Evolutionary conservation across 2,888 invertebrate species (phyloP).

Genomic region (Dolomedes plantarius): DNA sequence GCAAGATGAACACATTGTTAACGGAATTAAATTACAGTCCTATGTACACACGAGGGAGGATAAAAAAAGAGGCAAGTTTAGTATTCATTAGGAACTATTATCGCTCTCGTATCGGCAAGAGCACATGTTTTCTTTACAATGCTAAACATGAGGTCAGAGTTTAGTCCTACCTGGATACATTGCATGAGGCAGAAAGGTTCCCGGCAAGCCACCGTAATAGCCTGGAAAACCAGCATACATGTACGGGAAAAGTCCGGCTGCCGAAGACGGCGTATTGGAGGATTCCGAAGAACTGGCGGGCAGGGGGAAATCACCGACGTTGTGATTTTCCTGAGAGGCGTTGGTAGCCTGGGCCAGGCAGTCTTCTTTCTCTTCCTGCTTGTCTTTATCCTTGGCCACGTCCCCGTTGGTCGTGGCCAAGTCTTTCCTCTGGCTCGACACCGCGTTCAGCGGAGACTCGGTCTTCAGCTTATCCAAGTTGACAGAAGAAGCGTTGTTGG

Average conservation of each 20-base stretch:
- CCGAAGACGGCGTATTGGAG: conserved; percentile 28
- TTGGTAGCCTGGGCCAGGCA: not conserved
- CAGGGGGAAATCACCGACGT: conserved; percentile 28
- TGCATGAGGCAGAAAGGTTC: conserved; percentile 80
- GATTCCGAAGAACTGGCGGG: conserved; percentile 32
- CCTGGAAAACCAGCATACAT: conserved; percentile 78
- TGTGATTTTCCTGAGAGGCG: conserved; percentile 75
- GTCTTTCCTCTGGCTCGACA: conserved; percentile 30
- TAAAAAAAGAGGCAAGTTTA: not conserved
- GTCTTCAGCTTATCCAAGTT: conserved; percentile 22
- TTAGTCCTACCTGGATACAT: conserved; percentile 77
- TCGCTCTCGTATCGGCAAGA: not conserved
- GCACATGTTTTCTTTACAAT: no score
- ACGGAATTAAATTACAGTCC: conserved; percentile 1
- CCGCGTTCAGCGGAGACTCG: not conserved
- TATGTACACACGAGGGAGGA: not conserved
- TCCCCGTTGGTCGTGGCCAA: conserved; percentile 37
- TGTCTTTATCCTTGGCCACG: conserved; percentile 24
- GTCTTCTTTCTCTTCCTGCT: conserved; percentile 55
- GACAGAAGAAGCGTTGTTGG: not conserved
- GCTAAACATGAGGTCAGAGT: conserved; percentile 60
- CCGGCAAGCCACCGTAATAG: conserved; percentile 74
- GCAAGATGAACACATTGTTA: not conserved
- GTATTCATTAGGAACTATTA: not conserved
- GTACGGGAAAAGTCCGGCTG: conserved; percentile 76